Evolutionary conservation across 2,888 invertebrate genomes (phyloP).

Genomic region (Acanthoscelides obtectus): DNA sequence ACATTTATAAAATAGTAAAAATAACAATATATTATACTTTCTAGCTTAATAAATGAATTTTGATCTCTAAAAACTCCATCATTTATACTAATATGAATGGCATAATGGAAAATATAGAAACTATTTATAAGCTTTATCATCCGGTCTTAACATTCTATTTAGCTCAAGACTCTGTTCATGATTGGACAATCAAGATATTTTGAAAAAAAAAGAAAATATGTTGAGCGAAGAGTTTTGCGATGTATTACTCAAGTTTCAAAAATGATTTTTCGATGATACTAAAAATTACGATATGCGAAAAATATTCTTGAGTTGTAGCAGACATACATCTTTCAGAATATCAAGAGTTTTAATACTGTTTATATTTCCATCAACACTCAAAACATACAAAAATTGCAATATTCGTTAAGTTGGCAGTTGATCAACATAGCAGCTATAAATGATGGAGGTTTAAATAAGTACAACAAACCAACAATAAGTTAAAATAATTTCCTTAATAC

Average conservation of each 20-base stretch:
- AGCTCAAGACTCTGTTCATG: too few relatives aligned
- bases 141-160: too few relatives aligned
- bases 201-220: too few relatives aligned
- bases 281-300: neutral
- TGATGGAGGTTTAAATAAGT: conserved; percentile 8
- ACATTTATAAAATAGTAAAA: conserved; percentile 14
- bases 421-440: neutral
- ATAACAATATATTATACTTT: conserved; percentile 10
- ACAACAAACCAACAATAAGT: conserved; percentile 15
- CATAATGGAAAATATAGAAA: neutral
- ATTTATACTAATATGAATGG: neutral
- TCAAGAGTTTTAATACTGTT: neutral
- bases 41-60: neutral
- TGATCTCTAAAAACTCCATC: neutral
- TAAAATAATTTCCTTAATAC: conserved; percentile 13
- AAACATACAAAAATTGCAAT: neutral
- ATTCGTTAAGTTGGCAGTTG: neutral
- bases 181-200: too few relatives aligned
- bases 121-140: too few relatives aligned
- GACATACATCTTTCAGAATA: neutral
- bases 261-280: neutral
- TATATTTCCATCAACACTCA: neutral
- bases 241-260: neutral
- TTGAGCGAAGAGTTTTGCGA: too few relatives aligned
- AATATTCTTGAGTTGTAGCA: neutral